Evolutionary conservation across 2,888 invertebrate genomes (phyloP), one percentile per base, ranked within the genome.

Genomic region (Minunthozetes semirufus): DNA sequence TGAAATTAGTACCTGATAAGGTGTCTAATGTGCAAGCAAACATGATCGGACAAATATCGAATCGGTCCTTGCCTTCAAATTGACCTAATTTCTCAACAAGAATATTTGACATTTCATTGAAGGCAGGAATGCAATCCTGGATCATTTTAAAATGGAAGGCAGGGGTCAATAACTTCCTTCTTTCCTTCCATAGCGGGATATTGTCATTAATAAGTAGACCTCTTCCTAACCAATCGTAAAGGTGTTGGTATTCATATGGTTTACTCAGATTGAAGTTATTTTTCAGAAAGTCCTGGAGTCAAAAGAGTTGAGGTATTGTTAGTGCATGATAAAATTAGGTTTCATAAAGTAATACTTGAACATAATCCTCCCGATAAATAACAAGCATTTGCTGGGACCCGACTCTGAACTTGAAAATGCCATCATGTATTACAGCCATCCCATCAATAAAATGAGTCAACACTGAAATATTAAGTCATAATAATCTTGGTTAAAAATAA

Each of bases 181-280:
- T 63, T 17, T 27, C 71, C 46, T 75, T 75, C 79, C 79, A 79
- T 82, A 88, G 88, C 70, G 78, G 77, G 33, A 50, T 72, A 0
- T 77, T 76, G n/a, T 76, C 76, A 4, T 42, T 48, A 27, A 84
- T 84, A 1, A 85, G 79, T 1, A 86, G 80, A n/a, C 86, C 86
- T 46, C 83, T 82, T 25, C 84, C 85, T 11, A 86, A 82, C 86
- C 85, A 86, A 0, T 85, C 83, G 71, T 83, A 81, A 3, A 86
- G 79, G 76, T 83, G 84, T 15, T 80, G 78, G 79, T 86, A 86
- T 73, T 83, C 82, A 72, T 80, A 79, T 5, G 83, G 80, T 76
- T 84, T 84, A 72, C 82, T 80, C 27, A 83, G 79, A 77, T 81
- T 79, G 38, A 80, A 82, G 53, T 80, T 80, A 74, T 81, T 80